Evolutionary conservation across 2,888 invertebrate species (phyloP).

Genomic region (Oegoconia quadripuncta): DNA sequence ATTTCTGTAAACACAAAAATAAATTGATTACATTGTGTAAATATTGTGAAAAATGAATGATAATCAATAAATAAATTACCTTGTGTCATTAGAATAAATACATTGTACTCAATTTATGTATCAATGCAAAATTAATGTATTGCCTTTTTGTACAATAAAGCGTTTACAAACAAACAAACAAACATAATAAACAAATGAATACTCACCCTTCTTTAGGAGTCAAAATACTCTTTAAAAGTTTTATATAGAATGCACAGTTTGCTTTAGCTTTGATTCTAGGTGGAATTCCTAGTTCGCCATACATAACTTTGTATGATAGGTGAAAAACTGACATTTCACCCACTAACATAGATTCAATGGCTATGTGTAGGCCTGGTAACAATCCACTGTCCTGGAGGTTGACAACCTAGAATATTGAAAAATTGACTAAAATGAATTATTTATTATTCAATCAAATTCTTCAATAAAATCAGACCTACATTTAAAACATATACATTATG

Average conservation of each 20-base stretch:
- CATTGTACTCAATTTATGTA: too few species aligned
- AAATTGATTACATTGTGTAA: slow-evolving; percentile 23
- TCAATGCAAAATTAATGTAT: too few species aligned
- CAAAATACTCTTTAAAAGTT: slow-evolving; percentile 80
- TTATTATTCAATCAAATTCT: too few species aligned
- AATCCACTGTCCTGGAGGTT: slow-evolving; percentile 61
- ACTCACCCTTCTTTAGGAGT: slow-evolving; percentile 38
- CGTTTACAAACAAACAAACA: slow-evolving; percentile 17
- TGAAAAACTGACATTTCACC: slow-evolving; percentile 89
- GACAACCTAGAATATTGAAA: slow-evolving; percentile 46
- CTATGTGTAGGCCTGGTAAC: slow-evolving; percentile 84
- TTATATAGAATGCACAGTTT: slow-evolving; percentile 86
- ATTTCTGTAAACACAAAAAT: slow-evolving; percentile 37
- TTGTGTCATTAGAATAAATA: too few species aligned
- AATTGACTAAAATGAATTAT: too few species aligned
- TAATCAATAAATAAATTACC: background rate
- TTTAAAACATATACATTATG: too few species aligned
- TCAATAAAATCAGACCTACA: too few species aligned
- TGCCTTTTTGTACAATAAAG: background rate
- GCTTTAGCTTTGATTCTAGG: slow-evolving; percentile 88
- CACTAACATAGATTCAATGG: slow-evolving; percentile 87
- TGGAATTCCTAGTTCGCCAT: slow-evolving; percentile 85
- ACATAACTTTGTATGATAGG: slow-evolving; percentile 86
- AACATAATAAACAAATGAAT: slow-evolving; percentile 50
- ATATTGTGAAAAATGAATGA: slow-evolving; percentile 47